Percentiles rank a stretch among this genome's conserved stretches.
Evolutionary conservation across 2,113 vertebrate species (phyloP).

Genomic region (Perognathus longimembris): DNA sequence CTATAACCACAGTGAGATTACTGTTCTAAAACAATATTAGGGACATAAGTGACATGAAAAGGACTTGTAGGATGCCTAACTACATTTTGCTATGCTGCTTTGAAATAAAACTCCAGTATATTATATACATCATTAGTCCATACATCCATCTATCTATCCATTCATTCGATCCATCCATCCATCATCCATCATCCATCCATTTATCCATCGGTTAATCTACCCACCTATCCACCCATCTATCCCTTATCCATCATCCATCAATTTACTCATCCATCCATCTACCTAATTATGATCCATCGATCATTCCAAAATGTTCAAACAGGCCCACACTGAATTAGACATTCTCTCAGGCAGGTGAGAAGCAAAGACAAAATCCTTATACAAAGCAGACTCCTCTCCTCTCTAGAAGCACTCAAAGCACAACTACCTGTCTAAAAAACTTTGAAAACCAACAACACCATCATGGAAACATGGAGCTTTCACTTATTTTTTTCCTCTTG

Average conservation of each 20-base stretch:
- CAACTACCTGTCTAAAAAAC: background rate
- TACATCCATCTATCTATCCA: background rate
- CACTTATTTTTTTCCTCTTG: conserved; percentile 24
- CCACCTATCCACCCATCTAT: background rate
- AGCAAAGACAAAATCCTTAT: conserved; percentile 17
- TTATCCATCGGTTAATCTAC: background rate
- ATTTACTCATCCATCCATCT: background rate
- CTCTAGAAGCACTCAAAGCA: conserved; percentile 20
- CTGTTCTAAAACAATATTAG: background rate
- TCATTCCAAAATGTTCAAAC: background rate
- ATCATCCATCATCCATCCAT: no score
- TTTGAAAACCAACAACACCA: background rate
- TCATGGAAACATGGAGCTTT: background rate
- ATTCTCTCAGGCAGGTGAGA: background rate
- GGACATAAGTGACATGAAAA: background rate
- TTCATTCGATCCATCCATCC: no score
- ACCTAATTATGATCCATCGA: no score
- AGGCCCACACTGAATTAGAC: background rate
- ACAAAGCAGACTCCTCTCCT: conserved; percentile 29
- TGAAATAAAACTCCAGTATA: background rate
- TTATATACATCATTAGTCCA: background rate
- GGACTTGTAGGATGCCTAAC: background rate
- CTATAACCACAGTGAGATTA: background rate
- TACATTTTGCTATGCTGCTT: background rate
- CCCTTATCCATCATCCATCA: background rate